Percentiles rank a stretch among this genome's conserved stretches.
These are phyloP conservation scores for Syngnathus rostellatus DNA, from an alignment of 2,797 vertebrate genomes.

Conservation along the genomic window DNA sequence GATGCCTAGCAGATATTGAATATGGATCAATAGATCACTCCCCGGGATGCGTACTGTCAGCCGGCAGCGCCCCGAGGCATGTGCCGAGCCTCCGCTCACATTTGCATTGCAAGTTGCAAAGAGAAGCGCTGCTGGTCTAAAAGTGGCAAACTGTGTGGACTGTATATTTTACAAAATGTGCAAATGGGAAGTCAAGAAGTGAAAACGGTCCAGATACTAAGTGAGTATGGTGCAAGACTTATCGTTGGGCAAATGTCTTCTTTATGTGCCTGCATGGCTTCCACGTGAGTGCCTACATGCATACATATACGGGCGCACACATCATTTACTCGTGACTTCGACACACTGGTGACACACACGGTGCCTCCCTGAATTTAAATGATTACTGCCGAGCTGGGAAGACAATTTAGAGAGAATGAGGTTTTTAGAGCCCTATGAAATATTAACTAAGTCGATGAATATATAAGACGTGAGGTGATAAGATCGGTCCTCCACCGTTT, in stretches of 20 bases:
- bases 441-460: conserved; percentile 63
- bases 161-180: conserved; percentile 33
- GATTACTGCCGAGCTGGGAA: conserved; percentile 49
- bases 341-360: conserved; percentile 35
- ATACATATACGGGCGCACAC: conserved; percentile 38
- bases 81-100: conserved; percentile 55
- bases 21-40: conserved; percentile 70
- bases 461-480: conserved; percentile 46
- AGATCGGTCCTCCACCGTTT: conserved; percentile 27
- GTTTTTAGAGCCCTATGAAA: conserved; percentile 59
- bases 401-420: conserved; percentile 63
- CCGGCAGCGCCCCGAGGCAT: conserved; percentile 59
- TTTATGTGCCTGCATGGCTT: conserved; percentile 35
- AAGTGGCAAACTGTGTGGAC: conserved; percentile 28
- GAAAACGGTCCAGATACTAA: conserved; percentile 17
- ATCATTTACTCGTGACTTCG: conserved; percentile 46
- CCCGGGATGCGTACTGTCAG: conserved; percentile 67
- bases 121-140: conserved; percentile 52
- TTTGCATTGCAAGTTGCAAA: conserved; percentile 64
- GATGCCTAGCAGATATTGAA: conserved; percentile 64
- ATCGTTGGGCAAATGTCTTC: conserved; percentile 2
- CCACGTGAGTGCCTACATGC: conserved; percentile 23
- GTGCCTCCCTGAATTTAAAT: conserved; percentile 52
- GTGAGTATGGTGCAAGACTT: conserved; percentile 4
- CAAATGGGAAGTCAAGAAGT: conserved; percentile 21